Base-by-base conservation (phyloP, 2,113 vertebrate species). In the Ursus arctos region DNA sequence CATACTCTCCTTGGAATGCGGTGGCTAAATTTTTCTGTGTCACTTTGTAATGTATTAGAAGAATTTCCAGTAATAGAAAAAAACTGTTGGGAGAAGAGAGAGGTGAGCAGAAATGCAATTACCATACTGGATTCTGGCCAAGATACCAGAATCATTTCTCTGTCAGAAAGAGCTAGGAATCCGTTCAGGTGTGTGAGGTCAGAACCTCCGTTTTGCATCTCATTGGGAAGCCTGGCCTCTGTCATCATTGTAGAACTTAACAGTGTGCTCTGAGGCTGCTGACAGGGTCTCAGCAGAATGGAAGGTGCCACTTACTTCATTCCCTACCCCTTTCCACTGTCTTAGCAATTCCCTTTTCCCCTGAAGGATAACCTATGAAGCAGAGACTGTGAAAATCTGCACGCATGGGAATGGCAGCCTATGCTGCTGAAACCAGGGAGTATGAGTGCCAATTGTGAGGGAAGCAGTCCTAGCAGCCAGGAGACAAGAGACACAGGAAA, bases 31-130 rank as follows among this genome's bases (percentile, higher is more conserved):
- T 92, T 90, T 95, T 71, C 65, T 31, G 6, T 83, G 36, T 74
- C 13, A 80, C 36, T 95, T 95, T 43, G 4, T 11, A 47, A 3
- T 11, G 7, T 74, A 26, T 40, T 79, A 79, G 19, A 92, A 89
- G 11, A 71, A 95, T 55, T 47, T 2, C 13, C 24, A 86, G 57
- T 79, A 43, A 91, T 69, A 47, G 18, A 69, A 57, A 80, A 80
- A 93, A 86, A 16, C 6, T 97, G 5, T 40, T 26, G 82, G 18
- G 19, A 91, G 21, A 79, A 1, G 13, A 57, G 10, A 63, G 8
- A 26, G 26, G n/a, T 93, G 28, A 95, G 63, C 33, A 91, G 82
- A 95, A 93, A 87, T 67, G 36, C 57, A 72, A 47, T 86, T 57
- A 51, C 26, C 10, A n/a, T 63, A 36, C 19, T 79, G 86, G 65